These are phyloP conservation scores for Plectropomus leopardus DNA, from an alignment of 2,113 vertebrate species.

Conservation along the genomic window DNA sequence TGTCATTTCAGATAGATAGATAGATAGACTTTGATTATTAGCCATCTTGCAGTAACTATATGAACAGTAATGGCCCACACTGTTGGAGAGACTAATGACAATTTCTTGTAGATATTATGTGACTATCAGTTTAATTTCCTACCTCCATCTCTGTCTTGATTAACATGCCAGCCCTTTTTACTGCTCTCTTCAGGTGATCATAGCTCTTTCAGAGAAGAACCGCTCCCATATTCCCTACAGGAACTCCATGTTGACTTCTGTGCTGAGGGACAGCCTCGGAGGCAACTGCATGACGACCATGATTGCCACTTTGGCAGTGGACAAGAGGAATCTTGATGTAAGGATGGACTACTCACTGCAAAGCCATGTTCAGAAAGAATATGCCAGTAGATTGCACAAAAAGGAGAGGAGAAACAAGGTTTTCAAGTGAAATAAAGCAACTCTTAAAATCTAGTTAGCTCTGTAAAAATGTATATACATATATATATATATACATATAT, in stretches of 20 bases:
- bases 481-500: too few species aligned
- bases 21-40: constrained; percentile 9
- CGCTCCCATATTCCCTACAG: constrained; percentile 95
- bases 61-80: neutral
- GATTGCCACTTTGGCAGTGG: constrained; percentile 93
- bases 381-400: neutral
- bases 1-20: constrained; percentile 5
- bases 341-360: neutral
- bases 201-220: constrained; percentile 94
- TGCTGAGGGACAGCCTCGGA: constrained; percentile 95
- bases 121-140: constrained; percentile 2
- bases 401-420: neutral
- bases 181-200: constrained; percentile 90
- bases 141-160: constrained; percentile 10
- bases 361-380: neutral
- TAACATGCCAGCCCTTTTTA: neutral
- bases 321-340: constrained; percentile 91
- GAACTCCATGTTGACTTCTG: constrained; percentile 98
- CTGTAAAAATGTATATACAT: too few species aligned
- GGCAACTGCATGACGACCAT: constrained; percentile 99
- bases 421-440: neutral
- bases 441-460: neutral
- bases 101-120: neutral
- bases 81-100: neutral
- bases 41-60: neutral